Base-by-base conservation (phyloP, 2,888 invertebrate genomes). In the Balanococcus diminutus region DNA sequence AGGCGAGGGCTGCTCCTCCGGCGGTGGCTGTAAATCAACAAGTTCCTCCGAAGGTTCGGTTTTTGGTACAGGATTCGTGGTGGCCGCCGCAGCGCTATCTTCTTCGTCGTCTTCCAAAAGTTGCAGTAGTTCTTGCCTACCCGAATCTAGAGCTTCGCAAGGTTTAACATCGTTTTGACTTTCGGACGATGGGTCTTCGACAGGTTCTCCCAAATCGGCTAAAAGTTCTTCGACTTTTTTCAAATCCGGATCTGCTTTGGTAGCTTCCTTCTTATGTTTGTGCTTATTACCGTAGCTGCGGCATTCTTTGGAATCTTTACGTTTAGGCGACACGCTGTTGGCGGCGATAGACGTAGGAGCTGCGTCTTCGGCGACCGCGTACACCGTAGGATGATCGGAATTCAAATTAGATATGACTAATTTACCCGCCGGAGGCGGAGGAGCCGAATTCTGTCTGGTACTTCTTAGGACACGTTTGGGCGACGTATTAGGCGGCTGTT, bases 31-130 rank as follows among this genome's bases (percentile, higher is more conserved):
- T 8, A 36, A 79, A 36, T 79, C 46, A 6, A 31, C n/a, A 16
- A n/a, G 56, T 19, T 46, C 3, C 11, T 46, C 19, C 11, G 1
- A 2, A 2, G 28, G 51, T 25, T 51, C 31, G 16, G 22, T 2
- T 14, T 28, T 19, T 32, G 32, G 31, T 31, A 1, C 9, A 36
- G 6, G 22, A 14, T 39, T 19, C 2, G 28, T 22, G 0, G 31
- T 22, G 0, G 31, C 28, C 0, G 25, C 19, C 9, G 56, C 56
- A 8, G 8, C 22, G 22, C 56, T 8, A 2, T 82, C 84, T 19
- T 84, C 86, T 61, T 87, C 87, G 42, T 87, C 87, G 56, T 87
- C 87, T 82, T 87, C 87, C 22, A 87, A 39, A 36, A 87, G 83
- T 25, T 87, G 85, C 67, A 87, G 84, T 16, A 87, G 42, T 32